Conservation (phyloP, 2,113 vertebrate species). For the Falcunculus frontatus region DNA sequence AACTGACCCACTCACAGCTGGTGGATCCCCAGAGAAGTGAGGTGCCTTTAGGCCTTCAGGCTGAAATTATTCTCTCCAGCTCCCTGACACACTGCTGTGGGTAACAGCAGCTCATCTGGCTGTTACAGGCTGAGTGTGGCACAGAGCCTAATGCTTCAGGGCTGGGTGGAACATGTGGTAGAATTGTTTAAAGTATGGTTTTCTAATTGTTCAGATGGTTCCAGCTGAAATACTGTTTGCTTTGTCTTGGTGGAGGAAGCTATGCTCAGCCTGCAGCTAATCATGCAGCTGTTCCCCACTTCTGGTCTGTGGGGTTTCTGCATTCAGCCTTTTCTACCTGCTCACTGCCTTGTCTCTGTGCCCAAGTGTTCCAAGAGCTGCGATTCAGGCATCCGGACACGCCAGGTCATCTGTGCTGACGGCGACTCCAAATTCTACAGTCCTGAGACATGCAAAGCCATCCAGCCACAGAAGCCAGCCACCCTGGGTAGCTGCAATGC, state of each 20-base stretch:
- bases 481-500: conserved; percentile 83
- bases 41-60: not conserved
- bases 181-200: not conserved
- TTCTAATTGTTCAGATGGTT: not conserved
- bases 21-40: not conserved
- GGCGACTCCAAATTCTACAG: conserved; percentile 74
- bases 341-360: not conserved
- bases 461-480: conserved; percentile 71
- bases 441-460: conserved; percentile 70
- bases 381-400: conserved; percentile 78
- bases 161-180: not conserved
- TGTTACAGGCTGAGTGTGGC: not conserved
- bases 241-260: not conserved
- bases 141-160: not conserved
- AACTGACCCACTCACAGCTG: not conserved
- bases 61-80: not conserved
- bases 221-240: not conserved
- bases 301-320: not conserved
- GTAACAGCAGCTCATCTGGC: not conserved
- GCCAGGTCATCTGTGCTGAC: conserved; percentile 87
- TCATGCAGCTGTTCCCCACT: not conserved
- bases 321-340: not conserved
- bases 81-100: not conserved
- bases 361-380: conserved; percentile 91
- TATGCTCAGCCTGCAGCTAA: not conserved